Base-by-base conservation (phyloP, 2,113 vertebrate genomes). In the Eretmochelys imbricata region DNA sequence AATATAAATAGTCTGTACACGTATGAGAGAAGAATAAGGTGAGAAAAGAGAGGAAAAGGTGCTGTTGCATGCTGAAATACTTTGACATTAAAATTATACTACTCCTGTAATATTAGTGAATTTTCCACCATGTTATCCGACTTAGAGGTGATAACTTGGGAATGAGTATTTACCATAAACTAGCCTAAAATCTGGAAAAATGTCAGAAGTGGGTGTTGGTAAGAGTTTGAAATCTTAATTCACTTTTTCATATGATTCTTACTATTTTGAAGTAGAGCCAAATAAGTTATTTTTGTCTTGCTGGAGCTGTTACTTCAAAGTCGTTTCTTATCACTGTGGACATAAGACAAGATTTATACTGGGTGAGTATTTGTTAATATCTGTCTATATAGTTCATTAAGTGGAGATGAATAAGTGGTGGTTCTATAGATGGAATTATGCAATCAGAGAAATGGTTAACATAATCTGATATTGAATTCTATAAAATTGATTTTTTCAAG, bases 211-310 rank as follows among this genome's bases (percentile, higher is more conserved):
- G 89, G 93, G 92, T 93, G 94, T 0, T 1, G 81, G 96, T 96
- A 90, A 94, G 94, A 91, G 95, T 90, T n/a, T 97, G 96, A 89
- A 96, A 95, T 62, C 0, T 38, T 92, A 89, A 93, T 92, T 95
- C 93, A 93, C 87, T 94, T 81, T 83, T 97, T 96, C 92, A 24
- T 87, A 88, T 96, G 93, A 91, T 97, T 92, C 85, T 89, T 88
- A 35, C 79, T 65, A 59, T 91, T 59, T 29, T 96, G 91, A 90
- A 90, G 20, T 69, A 48, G 31, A 78, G 88, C 94, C 93, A 94
- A 4, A 87, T 87, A 88, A 92, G 38, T 75, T 9, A 6, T 81
- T 81, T 82, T 94, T 88, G 84, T 85, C 94, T 88, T 88, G 35
- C 81, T 75, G 92, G 78, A 92, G 50, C 89, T 59, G 53, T 80